These are phyloP conservation scores for Accipiter virgatus DNA, from an alignment of 2,113 vertebrate genomes.

Conservation along the genomic window DNA sequence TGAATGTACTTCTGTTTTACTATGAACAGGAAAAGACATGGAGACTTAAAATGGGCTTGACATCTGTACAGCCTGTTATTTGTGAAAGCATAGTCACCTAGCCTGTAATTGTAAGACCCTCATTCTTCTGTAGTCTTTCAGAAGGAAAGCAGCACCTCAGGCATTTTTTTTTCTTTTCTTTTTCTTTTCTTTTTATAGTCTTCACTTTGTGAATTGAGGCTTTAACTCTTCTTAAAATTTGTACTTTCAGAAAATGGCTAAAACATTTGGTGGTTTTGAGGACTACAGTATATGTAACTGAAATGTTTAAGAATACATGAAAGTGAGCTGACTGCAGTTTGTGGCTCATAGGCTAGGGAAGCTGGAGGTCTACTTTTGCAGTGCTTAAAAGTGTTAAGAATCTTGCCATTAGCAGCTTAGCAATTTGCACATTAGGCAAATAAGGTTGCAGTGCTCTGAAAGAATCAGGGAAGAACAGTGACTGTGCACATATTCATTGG, in stretches of 20 bases:
- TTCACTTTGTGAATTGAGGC: not conserved
- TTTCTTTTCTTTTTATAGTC: not conserved
- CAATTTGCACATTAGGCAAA: conserved; percentile 29
- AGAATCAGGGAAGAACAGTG: not conserved
- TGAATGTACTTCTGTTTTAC: not conserved
- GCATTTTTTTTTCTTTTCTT: not conserved
- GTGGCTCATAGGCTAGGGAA: not conserved
- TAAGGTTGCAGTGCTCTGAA: conserved; percentile 8
- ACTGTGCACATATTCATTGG: conserved; percentile 29
- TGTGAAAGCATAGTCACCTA: not conserved
- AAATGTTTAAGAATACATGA: not conserved
- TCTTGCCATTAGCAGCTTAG: not conserved
- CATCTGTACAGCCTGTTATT: not conserved
- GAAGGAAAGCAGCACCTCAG: not conserved
- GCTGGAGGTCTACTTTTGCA: not conserved
- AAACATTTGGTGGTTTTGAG: not conserved
- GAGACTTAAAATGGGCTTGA: not conserved
- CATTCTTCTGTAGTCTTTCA: not conserved
- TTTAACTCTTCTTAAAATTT: not conserved
- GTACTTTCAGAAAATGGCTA: not conserved
- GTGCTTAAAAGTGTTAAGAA: not conserved
- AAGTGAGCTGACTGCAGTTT: not conserved
- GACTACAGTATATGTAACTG: not conserved
- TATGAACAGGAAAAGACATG: not conserved
- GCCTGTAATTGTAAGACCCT: not conserved